Conservation (phyloP, 2,888 invertebrate species). For the Cancer borealis region DNA sequence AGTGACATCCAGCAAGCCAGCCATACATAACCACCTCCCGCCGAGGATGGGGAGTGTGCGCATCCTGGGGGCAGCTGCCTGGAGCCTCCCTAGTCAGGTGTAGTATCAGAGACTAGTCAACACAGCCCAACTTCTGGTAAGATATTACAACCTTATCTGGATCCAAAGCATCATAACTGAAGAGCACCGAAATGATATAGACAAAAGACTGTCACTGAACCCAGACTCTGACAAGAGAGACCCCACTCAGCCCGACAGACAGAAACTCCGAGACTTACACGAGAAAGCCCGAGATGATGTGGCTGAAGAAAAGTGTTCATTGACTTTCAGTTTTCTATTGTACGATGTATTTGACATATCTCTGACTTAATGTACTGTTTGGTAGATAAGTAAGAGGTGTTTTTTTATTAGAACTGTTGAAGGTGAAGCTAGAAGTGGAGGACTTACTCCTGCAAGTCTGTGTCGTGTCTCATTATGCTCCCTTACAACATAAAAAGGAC, state of each 20-base stretch:
- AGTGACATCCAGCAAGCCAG: slow-evolving; percentile 40
- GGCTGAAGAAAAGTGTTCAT: background rate
- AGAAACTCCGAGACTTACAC: slow-evolving; percentile 6
- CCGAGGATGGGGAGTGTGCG: slow-evolving; percentile 14
- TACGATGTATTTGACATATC: background rate
- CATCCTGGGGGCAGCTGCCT: slow-evolving; percentile 26
- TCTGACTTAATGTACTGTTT: background rate
- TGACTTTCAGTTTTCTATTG: background rate
- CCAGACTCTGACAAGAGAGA: slow-evolving; percentile 36
- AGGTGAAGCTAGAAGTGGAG: background rate
- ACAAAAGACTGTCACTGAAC: slow-evolving; percentile 30
- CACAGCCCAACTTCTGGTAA: background rate
- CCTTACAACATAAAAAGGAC: slow-evolving; percentile 25
- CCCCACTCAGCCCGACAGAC: slow-evolving; percentile 26
- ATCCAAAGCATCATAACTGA: background rate
- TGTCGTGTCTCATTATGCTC: slow-evolving; percentile 16
- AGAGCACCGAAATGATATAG: background rate
- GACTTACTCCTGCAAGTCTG: slow-evolving; percentile 42
- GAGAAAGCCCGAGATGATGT: background rate
- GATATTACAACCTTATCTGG: background rate
- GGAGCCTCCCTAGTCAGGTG: slow-evolving; percentile 36
- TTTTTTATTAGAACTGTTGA: background rate
- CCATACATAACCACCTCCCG: slow-evolving; percentile 40
- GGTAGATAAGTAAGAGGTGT: background rate
- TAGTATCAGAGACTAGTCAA: slow-evolving; percentile 30